Evolutionary conservation across 2,113 vertebrate species (phyloP).

Genomic region (Pteropus alecto): DNA sequence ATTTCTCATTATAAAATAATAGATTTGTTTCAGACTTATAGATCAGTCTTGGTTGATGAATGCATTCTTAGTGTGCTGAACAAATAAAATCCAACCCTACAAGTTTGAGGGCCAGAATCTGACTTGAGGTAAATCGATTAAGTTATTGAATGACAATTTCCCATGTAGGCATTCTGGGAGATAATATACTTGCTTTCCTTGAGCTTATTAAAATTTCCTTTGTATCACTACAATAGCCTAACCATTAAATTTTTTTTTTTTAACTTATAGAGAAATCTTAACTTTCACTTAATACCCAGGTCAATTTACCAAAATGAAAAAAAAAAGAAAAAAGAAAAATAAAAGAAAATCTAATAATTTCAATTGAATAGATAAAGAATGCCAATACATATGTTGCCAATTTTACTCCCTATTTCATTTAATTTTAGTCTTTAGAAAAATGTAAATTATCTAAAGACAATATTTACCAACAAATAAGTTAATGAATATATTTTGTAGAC

Average conservation of each 20-base stretch:
- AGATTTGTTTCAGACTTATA: neutral
- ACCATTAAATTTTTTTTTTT: neutral
- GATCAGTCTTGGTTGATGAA: neutral
- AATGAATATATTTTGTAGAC: neutral
- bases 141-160: neutral
- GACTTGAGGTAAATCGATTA: neutral
- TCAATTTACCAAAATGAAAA: neutral
- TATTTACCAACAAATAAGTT: neutral
- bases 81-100: neutral
- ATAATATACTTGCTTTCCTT: neutral
- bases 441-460: neutral
- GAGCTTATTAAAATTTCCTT: neutral
- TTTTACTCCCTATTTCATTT: neutral
- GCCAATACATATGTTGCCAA: neutral
- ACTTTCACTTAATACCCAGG: neutral
- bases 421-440: slow-evolving; percentile 6
- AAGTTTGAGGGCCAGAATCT: neutral
- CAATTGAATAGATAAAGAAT: neutral
- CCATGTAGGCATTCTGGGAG: neutral
- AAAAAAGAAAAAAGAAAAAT: neutral
- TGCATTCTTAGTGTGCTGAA: neutral
- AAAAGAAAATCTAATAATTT: neutral
- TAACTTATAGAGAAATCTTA: neutral
- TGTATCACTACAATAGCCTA: neutral
- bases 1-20: neutral